Conservation (phyloP, 2,113 vertebrate genomes). For the Azemiops feae region DNA sequence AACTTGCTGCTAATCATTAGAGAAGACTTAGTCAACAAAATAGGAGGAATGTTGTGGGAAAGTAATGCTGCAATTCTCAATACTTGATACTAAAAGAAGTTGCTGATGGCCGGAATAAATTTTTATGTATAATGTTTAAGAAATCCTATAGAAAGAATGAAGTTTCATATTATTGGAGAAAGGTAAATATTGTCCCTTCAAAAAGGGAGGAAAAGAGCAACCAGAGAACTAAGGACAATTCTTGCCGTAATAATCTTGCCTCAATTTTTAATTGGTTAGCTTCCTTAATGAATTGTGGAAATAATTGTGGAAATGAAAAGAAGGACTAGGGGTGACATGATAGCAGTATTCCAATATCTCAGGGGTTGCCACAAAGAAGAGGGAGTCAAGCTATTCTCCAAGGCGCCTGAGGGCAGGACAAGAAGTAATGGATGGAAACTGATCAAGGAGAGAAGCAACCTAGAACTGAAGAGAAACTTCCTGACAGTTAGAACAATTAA, state of each 20-base stretch:
- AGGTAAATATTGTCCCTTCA: background rate
- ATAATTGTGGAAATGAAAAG: too few species aligned
- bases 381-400: too few species aligned
- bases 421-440: too few species aligned
- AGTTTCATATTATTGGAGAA: background rate
- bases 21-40: background rate
- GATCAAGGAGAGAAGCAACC: too few species aligned
- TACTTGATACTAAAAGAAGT: background rate
- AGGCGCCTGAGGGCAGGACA: too few species aligned
- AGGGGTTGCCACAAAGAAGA: too few species aligned
- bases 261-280: background rate
- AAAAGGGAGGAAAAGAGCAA: background rate
- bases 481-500: too few species aligned
- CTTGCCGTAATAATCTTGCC: background rate
- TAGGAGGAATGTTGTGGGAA: background rate
- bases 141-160: background rate
- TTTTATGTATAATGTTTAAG: background rate
- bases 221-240: background rate
- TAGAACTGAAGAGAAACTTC: too few species aligned
- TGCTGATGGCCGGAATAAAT: background rate
- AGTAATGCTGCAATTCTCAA: background rate
- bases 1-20: background rate
- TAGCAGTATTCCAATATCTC: too few species aligned
- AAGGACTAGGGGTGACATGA: too few species aligned
- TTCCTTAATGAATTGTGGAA: background rate